phyloP scores from a whole-genome alignment of 2,797 vertebrate genomes.

The Arremon brunneinucha region DNA sequence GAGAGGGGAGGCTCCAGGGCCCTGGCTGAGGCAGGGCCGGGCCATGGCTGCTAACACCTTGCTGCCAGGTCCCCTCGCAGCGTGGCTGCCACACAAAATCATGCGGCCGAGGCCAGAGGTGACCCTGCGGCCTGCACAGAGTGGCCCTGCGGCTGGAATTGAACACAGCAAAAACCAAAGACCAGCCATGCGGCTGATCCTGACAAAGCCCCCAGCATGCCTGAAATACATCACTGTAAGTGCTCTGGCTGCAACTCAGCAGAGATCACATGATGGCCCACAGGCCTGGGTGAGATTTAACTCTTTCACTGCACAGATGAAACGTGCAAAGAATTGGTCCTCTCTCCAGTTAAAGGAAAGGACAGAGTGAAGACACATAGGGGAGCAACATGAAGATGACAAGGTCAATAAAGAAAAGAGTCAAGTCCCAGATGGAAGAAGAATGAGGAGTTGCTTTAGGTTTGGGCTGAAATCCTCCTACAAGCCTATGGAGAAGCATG shows the following conservation, averaged over 20 bases:
- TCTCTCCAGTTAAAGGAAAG: neutral
- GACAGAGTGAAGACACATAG: neutral
- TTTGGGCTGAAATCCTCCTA: neutral
- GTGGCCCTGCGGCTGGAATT: neutral
- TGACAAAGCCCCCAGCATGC: neutral
- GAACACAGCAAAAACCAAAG: neutral
- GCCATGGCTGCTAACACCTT: neutral
- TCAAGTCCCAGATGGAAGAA: neutral
- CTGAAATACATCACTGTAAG: neutral
- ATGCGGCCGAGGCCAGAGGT: neutral
- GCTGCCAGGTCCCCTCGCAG: neutral
- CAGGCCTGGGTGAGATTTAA: neutral
- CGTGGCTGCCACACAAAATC: accelerated
- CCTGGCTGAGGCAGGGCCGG: neutral
- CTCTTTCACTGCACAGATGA: neutral
- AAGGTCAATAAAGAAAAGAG: neutral
- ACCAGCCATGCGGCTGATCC: neutral
- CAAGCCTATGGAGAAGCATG: neutral
- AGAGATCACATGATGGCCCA: neutral
- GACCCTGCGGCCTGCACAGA: neutral
- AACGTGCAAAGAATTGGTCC: neutral
- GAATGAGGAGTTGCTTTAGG: no score
- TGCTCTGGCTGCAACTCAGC: neutral
- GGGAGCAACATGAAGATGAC: neutral
- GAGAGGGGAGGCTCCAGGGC: neutral